Evolutionary conservation across 2,113 vertebrate species (phyloP).

Genomic region (Eolophus roseicapilla): DNA sequence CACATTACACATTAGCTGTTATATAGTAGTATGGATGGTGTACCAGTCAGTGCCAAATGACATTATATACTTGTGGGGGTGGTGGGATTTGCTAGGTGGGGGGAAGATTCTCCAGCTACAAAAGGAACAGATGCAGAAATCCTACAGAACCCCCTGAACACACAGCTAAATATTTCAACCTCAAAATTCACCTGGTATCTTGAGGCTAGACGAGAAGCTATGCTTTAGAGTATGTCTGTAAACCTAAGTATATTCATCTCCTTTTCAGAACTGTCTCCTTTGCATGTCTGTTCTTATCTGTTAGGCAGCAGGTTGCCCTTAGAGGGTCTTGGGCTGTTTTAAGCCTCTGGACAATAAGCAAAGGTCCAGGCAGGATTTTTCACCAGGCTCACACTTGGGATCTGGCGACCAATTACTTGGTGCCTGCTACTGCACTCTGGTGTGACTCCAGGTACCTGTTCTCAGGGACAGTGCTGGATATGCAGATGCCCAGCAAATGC

Average conservation of each 20-base stretch:
- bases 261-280: neutral
- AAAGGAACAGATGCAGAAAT: neutral
- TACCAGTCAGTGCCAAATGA: neutral
- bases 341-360: neutral
- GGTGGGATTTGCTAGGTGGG: neutral
- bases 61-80: neutral
- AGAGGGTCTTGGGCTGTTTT: neutral
- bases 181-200: neutral
- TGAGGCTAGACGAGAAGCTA: neutral
- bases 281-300: neutral
- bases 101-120: neutral
- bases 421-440: neutral
- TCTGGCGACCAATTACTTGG: neutral
- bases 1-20: neutral
- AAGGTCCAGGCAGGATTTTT: neutral
- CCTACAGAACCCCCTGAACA: neutral
- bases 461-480: neutral
- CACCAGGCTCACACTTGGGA: neutral
- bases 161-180: neutral
- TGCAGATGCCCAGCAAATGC: neutral
- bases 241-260: neutral
- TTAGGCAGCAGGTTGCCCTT: neutral
- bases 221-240: neutral
- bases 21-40: fast-evolving
- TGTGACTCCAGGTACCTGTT: neutral